Evolutionary conservation across 2,888 invertebrate genomes (phyloP).

Genomic region (Glyphotaelius pellucidus): DNA sequence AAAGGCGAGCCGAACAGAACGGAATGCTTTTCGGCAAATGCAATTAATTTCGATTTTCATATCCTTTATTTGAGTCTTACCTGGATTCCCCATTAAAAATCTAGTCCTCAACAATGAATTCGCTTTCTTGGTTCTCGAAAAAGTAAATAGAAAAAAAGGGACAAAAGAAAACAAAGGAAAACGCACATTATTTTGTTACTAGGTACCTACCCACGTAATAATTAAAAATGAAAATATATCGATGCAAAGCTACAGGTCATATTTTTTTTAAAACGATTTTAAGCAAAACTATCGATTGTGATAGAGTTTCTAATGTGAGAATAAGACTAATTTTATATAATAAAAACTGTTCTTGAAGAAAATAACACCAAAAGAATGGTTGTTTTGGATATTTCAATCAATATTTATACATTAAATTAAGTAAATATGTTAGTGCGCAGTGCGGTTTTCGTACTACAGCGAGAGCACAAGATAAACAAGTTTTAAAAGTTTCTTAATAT

Average conservation of each 20-base stretch:
- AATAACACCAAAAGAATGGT: no score
- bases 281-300: background rate
- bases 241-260: no score
- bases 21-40: background rate
- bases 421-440: background rate
- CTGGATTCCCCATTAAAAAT: background rate
- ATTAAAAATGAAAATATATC: no score
- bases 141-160: background rate
- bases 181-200: background rate
- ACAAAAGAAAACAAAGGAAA: background rate
- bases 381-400: no score
- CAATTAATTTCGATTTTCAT: background rate
- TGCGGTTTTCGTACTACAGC: background rate
- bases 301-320: background rate
- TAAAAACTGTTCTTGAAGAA: no score
- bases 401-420: no score
- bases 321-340: background rate
- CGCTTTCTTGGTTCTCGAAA: background rate
- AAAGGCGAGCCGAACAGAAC: background rate
- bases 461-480: background rate
- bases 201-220: no score
- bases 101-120: background rate
- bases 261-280: no score
- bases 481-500: background rate
- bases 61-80: background rate